Evolutionary conservation across 2,888 invertebrate species (phyloP).

Genomic region (Timema podura): DNA sequence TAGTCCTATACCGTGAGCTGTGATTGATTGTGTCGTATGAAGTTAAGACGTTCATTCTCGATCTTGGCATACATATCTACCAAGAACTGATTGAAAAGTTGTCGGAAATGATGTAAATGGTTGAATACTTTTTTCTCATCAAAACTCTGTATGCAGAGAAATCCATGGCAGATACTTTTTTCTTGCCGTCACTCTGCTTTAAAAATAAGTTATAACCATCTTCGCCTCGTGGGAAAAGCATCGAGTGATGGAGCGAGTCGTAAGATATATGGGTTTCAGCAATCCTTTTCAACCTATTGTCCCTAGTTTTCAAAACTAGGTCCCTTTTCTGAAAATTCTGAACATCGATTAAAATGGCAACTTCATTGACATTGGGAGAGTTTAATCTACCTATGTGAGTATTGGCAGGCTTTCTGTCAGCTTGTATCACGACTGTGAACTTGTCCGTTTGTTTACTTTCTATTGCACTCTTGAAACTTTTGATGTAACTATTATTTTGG

Average conservation of each 20-base stretch:
- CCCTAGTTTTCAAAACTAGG: constrained; percentile 35
- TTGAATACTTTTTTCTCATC: constrained; percentile 25
- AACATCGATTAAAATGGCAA: constrained; percentile 17
- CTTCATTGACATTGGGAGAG: constrained; percentile 24
- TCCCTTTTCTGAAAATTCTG: constrained; percentile 28
- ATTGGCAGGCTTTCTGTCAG: neutral
- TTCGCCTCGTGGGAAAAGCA: constrained; percentile 37
- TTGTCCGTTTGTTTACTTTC: neutral
- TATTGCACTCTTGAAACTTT: constrained; percentile 1
- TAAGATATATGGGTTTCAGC: constrained; percentile 24
- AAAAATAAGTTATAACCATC: constrained; percentile 31
- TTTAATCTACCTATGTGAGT: constrained; percentile 18
- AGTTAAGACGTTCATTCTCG: constrained; percentile 29
- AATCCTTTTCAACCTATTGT: constrained; percentile 13
- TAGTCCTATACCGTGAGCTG: constrained; percentile 34
- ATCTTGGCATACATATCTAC: constrained; percentile 37
- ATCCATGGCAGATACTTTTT: constrained; percentile 26
- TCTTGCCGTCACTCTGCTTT: constrained; percentile 21
- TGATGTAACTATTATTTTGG: constrained; percentile 5
- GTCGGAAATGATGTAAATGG: constrained; percentile 27
- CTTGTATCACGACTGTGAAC: neutral
- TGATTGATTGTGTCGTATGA: constrained; percentile 20
- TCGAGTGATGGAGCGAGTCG: constrained; percentile 39
- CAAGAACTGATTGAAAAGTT: constrained; percentile 36
- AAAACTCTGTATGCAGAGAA: constrained; percentile 35